These are phyloP conservation scores for Neuroscelio doddi DNA, from an alignment of 2,888 invertebrate species.

Conservation along the genomic window DNA sequence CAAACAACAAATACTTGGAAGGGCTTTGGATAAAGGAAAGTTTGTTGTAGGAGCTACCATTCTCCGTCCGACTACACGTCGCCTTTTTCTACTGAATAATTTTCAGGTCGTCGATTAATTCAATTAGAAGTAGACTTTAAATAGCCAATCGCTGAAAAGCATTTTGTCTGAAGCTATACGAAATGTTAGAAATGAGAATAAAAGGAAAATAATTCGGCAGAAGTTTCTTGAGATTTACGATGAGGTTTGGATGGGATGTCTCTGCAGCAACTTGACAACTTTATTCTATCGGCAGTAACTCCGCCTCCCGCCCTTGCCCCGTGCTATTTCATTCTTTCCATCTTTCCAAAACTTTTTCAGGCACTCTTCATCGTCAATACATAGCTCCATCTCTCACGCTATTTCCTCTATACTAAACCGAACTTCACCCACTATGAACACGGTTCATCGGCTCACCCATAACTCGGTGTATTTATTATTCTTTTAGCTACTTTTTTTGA, in stretches of 20 bases:
- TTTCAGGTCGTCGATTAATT: slow-evolving; percentile 5
- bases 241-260: slow-evolving; percentile 48
- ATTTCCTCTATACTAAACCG: slow-evolving; percentile 38
- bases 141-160: slow-evolving; percentile 13
- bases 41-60: too few species aligned
- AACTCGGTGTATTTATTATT: slow-evolving; percentile 45
- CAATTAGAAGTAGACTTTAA: slow-evolving; percentile 3
- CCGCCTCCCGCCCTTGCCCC: slow-evolving; percentile 11
- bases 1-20: too few species aligned
- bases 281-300: slow-evolving; percentile 46
- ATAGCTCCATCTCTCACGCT: slow-evolving; percentile 30
- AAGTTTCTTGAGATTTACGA: slow-evolving; percentile 56
- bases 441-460: slow-evolving; percentile 43
- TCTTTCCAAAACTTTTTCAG: slow-evolving; percentile 20
- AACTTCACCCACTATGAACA: slow-evolving; percentile 32
- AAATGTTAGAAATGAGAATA: slow-evolving; percentile 1
- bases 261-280: slow-evolving; percentile 52
- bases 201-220: slow-evolving; percentile 15
- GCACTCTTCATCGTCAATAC: slow-evolving; percentile 18
- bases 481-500: slow-evolving; percentile 13
- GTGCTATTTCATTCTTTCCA: slow-evolving; percentile 10
- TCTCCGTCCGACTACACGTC: slow-evolving; percentile 17
- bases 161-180: slow-evolving; percentile 6
- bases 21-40: too few species aligned
- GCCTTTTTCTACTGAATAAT: slow-evolving; percentile 15